Conservation (phyloP, 2,888 invertebrate genomes). For the Cosmopolites sordidus region DNA sequence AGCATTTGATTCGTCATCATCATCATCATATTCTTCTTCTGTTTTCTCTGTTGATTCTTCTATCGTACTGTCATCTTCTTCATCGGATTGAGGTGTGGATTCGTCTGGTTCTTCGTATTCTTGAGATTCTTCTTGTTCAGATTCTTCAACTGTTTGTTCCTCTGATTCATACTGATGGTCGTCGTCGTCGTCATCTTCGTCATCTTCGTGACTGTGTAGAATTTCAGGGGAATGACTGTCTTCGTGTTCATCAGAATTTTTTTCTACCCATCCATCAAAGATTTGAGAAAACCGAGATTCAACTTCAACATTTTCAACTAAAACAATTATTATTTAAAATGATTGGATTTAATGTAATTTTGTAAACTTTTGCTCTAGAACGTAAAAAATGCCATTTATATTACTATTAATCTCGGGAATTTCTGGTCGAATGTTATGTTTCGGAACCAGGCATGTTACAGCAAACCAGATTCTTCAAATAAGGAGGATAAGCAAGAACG, state of each 20-base stretch:
- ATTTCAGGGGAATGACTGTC: conserved; percentile 42
- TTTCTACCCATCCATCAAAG: conserved; percentile 76
- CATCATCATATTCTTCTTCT: conserved; percentile 32
- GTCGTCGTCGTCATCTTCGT: conserved; percentile 45
- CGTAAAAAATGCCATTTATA: too few relatives aligned
- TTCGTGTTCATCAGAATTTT: conserved; percentile 47
- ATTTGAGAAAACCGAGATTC: conserved; percentile 71
- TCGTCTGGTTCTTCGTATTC: conserved; percentile 28
- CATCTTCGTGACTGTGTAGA: conserved; percentile 54
- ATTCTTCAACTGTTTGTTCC: conserved; percentile 40
- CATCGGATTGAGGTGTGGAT: conserved; percentile 33
- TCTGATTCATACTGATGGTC: conserved; percentile 34
- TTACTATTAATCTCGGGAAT: too few relatives aligned
- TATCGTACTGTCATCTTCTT: conserved; percentile 36
- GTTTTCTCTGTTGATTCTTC: conserved; percentile 32
- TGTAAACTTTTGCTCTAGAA: too few relatives aligned
- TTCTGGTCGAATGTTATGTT: too few relatives aligned
- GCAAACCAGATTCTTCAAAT: too few relatives aligned
- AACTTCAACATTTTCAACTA: conserved; percentile 16
- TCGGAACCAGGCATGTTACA: too few relatives aligned
- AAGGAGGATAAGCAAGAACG: too few relatives aligned
- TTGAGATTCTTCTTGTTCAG: conserved; percentile 29
- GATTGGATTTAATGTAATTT: too few relatives aligned
- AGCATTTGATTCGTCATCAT: conserved; percentile 35
- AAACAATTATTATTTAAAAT: too few relatives aligned